phyloP scores from a whole-genome alignment of 1,140 invertebrate genomes.

The Danaus melanippus region DNA sequence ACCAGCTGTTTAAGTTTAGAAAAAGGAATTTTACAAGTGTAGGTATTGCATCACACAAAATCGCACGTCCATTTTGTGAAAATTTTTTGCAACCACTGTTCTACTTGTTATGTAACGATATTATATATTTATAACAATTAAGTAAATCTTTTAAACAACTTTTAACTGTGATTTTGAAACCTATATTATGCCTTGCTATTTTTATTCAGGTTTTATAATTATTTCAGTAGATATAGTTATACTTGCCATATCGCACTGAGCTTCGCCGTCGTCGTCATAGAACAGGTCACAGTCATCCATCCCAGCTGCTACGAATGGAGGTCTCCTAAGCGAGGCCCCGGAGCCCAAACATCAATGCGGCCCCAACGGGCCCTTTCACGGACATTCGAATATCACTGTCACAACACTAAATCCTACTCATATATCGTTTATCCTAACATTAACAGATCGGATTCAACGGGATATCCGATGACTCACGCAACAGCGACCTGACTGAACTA shows the following conservation, averaged over 20 bases:
- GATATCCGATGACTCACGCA: conserved; percentile 63
- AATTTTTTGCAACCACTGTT: conserved; percentile 22
- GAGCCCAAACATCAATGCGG: conserved; percentile 41
- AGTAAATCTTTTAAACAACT: too few relatives aligned
- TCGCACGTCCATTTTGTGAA: conserved; percentile 46
- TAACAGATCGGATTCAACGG: conserved; percentile 38
- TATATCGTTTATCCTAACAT: conserved; percentile 30
- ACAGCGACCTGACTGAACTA: conserved; percentile 33
- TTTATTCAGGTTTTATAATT: neutral
- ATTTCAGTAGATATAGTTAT: conserved; percentile 1
- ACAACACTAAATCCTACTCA: conserved; percentile 32
- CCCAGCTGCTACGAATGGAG: conserved; percentile 42
- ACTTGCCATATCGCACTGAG: conserved; percentile 66
- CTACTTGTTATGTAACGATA: conserved; percentile 36
- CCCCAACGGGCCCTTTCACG: conserved; percentile 37
- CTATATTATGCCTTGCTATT: too few relatives aligned
- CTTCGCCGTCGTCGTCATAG: conserved; percentile 66
- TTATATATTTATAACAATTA: too few relatives aligned
- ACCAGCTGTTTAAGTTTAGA: too few relatives aligned
- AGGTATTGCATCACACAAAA: conserved; percentile 26
- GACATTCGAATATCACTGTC: conserved; percentile 46
- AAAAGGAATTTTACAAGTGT: neutral
- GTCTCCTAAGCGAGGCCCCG: conserved; percentile 43
- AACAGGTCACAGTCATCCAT: conserved; percentile 64
- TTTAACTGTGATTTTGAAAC: too few relatives aligned